Base-by-base conservation (phyloP, 2,797 vertebrate genomes). In the Hemitrygon akajei region DNA sequence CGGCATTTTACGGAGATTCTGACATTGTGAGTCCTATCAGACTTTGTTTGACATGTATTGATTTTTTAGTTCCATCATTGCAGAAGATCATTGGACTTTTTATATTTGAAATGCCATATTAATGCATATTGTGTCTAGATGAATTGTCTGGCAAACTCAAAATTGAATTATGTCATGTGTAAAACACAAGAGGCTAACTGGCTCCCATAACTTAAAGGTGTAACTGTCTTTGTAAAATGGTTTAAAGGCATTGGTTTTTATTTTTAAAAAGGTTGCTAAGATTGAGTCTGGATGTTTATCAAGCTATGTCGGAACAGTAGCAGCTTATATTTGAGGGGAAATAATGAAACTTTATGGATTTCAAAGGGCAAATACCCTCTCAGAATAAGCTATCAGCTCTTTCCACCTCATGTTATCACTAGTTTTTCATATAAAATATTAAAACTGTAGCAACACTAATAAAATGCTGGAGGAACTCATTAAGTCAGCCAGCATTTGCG, bases 1-100 rank as follows among this genome's bases (percentile, higher is more conserved):
- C 99, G 0, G 99, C 99, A 58, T 99, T 99, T 95, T 99, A 98
- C 0, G 99, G 99, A 9, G 99, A 99, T 4, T 98, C 98, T 0
- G 98, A 99, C 93, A 99, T 98, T 34, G 99, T 99, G 95, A 97
- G 98, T 98, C 84, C 92, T 58, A 2, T 86, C 81, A 73, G 22
- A 10, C 93, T 94, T 93, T 86, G 47, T 2, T 47, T 40, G 20
- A 40, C 20, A 82, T 47, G 20, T 25, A 20, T 9, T 25, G 7
- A 22, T 81, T n/a, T 84, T 80, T 22, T 20, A 66, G 2, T 58
- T 37, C 14, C n/a, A 37, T 12, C 79, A 40, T 12, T 80, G 16
- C 37, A 80, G 40, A 80, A 18, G n/a, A 40, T 37, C 34, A 40
- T 80, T 18, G 79, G 7, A 80, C 14, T 80, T 80, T 80, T 58